Evolutionary conservation across 2,888 invertebrate species (phyloP), one percentile per base, ranked within the genome.

Genomic region (Coelinius sp.): DNA sequence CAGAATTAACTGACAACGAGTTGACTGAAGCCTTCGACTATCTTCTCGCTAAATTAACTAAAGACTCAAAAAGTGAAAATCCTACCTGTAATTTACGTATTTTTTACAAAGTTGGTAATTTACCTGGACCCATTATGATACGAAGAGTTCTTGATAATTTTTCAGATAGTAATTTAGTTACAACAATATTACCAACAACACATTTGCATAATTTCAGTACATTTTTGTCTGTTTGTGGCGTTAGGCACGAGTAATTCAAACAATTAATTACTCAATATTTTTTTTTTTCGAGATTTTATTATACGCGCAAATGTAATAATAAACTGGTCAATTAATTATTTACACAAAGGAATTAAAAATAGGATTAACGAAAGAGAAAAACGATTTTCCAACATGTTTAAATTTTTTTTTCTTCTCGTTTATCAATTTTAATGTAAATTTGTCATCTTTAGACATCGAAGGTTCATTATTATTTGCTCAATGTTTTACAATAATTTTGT

Each of bases 201-300:
- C 93, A 93, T 86, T 90, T 96, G 83, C 94, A 95, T 89, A 94
- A 93, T 89, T 93, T 93, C 78, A 92, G 92, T 89, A 94, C 94
- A 82, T 94, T 94, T 89, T 90, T 96, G 79, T 95, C 95, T 76
- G 92, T 96, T 86, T 94, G 93, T 88, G 95, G 95, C 20, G 91
- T 95, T 78, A 90, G 95, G 80, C 93, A 94, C 86, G 93, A 92
- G 84, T 93, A 88, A 63, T 63, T 17, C n/a, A n/a, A n/a, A n/a
- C 14, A 24, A n/a, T 56, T 41, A 20, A 22, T 62, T 41, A 20
- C 22, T 35, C 20, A 31, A 4, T 53, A 8, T 53, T 53, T 12
- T 53, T 24, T 22, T 24, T 52, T n/a, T 38, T 38, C 38, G 20
- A 62, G 12, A 68, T 75, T 73, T 63, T 63, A 22, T 44, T 22